A percentile compares a stretch with the other conserved stretches of the same genome.
Evolutionary conservation across 2,113 vertebrate genomes (phyloP).

Genomic region (Dissostichus mawsoni): DNA sequence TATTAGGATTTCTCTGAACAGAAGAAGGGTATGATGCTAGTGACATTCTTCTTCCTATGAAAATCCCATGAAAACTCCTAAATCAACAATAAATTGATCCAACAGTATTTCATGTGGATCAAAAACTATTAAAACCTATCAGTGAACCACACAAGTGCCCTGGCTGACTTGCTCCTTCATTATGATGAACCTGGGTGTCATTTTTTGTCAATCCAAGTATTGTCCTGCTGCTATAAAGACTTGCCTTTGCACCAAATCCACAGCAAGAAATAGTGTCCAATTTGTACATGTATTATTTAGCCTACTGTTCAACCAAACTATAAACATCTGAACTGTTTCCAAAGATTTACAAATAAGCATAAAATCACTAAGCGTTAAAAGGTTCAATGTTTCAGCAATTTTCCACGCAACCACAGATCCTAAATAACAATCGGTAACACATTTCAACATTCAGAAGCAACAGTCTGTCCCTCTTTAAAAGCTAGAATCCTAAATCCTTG

Average conservation of each 20-base stretch:
- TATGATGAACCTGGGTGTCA: not conserved
- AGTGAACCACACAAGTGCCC: not conserved
- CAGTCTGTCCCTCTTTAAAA: not conserved
- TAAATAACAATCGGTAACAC: not conserved
- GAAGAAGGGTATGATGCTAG: not conserved
- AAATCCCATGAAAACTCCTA: not conserved
- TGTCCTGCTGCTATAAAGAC: not conserved
- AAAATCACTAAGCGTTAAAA: not conserved
- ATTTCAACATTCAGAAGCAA: not conserved
- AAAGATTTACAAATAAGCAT: not conserved
- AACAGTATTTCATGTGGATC: not conserved
- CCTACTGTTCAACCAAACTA: not conserved
- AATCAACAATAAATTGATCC: not conserved
- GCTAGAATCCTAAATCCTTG: constrained; percentile 49
- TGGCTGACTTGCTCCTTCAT: not conserved
- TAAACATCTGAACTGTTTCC: not conserved
- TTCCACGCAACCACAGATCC: not conserved
- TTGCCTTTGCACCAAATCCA: not conserved
- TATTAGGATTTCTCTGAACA: not conserved
- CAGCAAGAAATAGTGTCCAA: not conserved
- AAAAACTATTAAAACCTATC: not conserved
- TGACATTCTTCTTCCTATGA: not conserved
- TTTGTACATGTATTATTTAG: not conserved
- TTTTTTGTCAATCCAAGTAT: not conserved
- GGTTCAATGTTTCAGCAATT: not conserved